Evolutionary conservation across 2,888 invertebrate species (phyloP).

Genomic region (Hymenopus coronatus): DNA sequence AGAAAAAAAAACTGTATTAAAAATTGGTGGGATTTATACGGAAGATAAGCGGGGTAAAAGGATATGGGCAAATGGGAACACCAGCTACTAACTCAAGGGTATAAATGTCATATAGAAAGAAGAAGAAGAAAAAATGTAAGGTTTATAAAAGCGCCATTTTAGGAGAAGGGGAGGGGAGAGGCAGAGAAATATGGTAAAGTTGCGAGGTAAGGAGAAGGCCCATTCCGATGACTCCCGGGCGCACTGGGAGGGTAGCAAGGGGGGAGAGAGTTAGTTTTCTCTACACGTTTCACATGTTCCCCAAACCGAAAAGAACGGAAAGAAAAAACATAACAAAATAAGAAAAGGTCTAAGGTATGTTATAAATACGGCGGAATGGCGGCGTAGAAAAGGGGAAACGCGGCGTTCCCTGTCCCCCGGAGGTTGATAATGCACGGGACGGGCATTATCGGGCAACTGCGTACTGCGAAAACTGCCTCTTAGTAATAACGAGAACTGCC

Average conservation of each 20-base stretch:
- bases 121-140: not conserved
- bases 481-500: not conserved
- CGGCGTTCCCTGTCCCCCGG: not conserved
- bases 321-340: not conserved
- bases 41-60: conserved; percentile 12
- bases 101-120: conserved; percentile 5
- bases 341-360: not conserved
- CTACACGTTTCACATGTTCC: conserved; percentile 1
- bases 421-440: not conserved
- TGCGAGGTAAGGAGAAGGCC: not conserved
- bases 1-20: conserved; percentile 28
- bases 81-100: conserved; percentile 1
- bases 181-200: not conserved
- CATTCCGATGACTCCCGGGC: not conserved
- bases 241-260: not conserved
- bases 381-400: not conserved
- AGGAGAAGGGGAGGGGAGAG: not conserved
- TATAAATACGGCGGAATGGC: not conserved
- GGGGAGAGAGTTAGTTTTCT: not conserved
- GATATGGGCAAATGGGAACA: conserved; percentile 4
- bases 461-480: not conserved
- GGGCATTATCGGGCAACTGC: not conserved
- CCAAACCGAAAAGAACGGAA: not conserved
- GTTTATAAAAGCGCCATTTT: conserved; percentile 23
- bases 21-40: conserved; percentile 28